phyloP scores from a whole-genome alignment of 2,797 vertebrate genomes.

The Myotis daubentonii region DNA sequence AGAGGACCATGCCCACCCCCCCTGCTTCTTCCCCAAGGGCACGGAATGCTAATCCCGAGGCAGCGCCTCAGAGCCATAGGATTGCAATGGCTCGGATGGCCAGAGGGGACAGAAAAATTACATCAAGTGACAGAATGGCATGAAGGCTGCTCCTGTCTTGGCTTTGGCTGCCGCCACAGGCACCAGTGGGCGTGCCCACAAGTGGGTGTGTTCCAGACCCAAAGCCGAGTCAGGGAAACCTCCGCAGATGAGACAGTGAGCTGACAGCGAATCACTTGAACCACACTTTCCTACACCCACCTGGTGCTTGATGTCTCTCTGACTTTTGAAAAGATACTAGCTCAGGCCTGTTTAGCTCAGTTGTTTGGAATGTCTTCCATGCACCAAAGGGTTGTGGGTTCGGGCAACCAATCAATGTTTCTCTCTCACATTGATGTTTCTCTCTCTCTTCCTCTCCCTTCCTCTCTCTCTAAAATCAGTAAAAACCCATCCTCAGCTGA shows the following conservation, averaged over 20 bases:
- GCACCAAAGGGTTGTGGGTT: neutral
- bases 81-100: conserved; percentile 69
- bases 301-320: neutral
- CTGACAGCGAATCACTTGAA: neutral
- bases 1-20: too few relatives aligned
- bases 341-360: neutral
- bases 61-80: conserved; percentile 60
- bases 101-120: conserved; percentile 69
- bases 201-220: neutral
- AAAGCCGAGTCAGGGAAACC: conserved; percentile 13
- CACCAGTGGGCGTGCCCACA: conserved; percentile 31
- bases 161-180: conserved; percentile 25
- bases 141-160: conserved; percentile 56
- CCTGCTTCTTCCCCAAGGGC: neutral
- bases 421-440: neutral
- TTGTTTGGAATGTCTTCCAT: neutral
- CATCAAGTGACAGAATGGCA: conserved; percentile 75
- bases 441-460: neutral
- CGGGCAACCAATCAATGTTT: neutral
- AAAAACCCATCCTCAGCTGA: neutral
- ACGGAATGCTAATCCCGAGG: conserved; percentile 9
- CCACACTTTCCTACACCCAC: neutral
- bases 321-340: neutral
- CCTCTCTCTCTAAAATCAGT: neutral
- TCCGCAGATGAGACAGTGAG: neutral